Evolutionary conservation across 2,797 vertebrate genomes (phyloP).

Genomic region (Steatocranus sp.): DNA sequence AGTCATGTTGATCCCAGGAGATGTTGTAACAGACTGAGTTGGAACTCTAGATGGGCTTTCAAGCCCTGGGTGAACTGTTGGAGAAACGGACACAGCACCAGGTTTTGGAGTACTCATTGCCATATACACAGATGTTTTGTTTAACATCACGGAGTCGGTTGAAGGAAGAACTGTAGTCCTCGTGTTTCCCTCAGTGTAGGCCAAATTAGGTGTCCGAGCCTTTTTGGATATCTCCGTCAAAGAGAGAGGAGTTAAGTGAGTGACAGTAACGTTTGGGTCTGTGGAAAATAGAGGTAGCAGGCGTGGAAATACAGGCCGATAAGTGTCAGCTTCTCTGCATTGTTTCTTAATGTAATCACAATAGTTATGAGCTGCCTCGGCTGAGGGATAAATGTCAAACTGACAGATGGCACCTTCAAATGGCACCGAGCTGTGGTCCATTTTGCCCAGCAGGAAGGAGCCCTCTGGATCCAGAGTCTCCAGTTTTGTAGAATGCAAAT

Average conservation of each 20-base stretch:
- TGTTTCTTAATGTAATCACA: constrained; percentile 95
- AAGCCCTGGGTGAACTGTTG: constrained; percentile 28
- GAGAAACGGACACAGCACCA: constrained; percentile 21
- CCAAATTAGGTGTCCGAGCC: constrained; percentile 45
- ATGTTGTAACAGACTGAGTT: constrained; percentile 45
- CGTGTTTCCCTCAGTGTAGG: constrained; percentile 12
- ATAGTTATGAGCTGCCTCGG: constrained; percentile 94
- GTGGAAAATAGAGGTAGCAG: constrained; percentile 77
- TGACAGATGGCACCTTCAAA: constrained; percentile 98
- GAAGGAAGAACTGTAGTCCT: constrained; percentile 35
- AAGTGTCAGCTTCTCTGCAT: constrained; percentile 87
- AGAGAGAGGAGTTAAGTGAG: constrained; percentile 29
- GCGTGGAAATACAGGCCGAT: constrained; percentile 79
- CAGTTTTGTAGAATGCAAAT: constrained; percentile 82
- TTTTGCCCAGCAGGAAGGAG: constrained; percentile 91
- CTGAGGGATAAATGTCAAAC: constrained; percentile 93
- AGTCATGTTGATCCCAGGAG: constrained; percentile 37
- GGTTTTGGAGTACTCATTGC: neutral
- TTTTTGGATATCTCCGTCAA: constrained; percentile 44
- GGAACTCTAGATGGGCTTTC: constrained; percentile 43
- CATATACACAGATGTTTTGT: constrained; percentile 25
- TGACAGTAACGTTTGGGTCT: constrained; percentile 68
- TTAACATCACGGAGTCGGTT: constrained; percentile 12
- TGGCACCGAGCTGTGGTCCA: constrained; percentile 84
- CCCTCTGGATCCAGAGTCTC: constrained; percentile 84